phyloP scores from a whole-genome alignment of 2,113 vertebrate species.

The Uria aalge region DNA sequence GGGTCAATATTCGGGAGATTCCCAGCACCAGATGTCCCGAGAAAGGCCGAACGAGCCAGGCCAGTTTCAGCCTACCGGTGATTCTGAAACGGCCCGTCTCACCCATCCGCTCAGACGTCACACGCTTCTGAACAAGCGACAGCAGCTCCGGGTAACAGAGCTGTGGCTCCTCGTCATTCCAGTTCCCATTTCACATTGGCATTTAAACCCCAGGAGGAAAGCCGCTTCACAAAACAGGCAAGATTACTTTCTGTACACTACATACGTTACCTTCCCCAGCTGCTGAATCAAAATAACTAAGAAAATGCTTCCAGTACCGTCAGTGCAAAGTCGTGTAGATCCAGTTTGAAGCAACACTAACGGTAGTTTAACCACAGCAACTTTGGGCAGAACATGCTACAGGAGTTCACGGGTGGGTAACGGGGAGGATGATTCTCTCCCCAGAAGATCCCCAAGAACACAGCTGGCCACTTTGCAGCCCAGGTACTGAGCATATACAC shows the following conservation, averaged over 20 bases:
- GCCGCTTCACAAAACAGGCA: background rate
- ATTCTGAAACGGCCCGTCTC: background rate
- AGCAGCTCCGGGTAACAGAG: background rate
- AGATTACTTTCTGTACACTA: background rate
- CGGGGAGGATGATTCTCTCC: background rate
- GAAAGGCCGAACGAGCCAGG: background rate
- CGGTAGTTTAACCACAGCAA: background rate
- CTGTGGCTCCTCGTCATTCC: fast-evolving
- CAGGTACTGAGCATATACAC: background rate
- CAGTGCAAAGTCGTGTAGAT: background rate
- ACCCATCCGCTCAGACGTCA: background rate
- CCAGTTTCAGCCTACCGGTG: background rate
- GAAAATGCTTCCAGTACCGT: background rate
- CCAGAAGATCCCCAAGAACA: background rate
- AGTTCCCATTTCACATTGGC: background rate
- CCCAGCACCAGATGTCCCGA: background rate
- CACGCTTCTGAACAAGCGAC: background rate
- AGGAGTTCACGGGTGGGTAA: background rate
- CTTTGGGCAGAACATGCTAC: background rate
- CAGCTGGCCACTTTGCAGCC: background rate
- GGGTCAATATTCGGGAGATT: background rate
- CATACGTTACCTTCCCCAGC: background rate
- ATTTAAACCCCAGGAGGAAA: background rate
- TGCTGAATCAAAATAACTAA: background rate
- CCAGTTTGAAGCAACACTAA: background rate